Evolutionary conservation across 1,140 invertebrate species (phyloP).

Genomic region (Drosophila gunungcola): DNA sequence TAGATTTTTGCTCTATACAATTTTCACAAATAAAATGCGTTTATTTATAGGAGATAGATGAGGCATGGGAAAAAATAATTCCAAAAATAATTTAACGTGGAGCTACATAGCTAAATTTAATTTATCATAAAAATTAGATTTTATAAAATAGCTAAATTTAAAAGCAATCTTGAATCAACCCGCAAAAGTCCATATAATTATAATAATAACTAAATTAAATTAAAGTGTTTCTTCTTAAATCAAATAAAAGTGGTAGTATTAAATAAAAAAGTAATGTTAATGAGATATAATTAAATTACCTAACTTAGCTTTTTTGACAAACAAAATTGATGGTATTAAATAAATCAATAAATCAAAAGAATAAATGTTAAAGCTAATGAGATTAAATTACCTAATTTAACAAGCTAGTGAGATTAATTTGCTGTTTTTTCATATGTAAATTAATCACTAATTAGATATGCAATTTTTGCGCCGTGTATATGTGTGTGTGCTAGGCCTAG

Average conservation of each 20-base stretch:
- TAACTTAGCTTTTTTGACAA: too few relatives aligned
- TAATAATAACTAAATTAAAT: too few relatives aligned
- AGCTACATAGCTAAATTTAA: not conserved
- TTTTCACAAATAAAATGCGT: not conserved
- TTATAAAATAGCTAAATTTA: too few relatives aligned
- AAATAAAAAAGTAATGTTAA: too few relatives aligned
- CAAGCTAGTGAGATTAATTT: not conserved
- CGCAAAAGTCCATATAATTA: too few relatives aligned
- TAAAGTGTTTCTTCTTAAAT: too few relatives aligned
- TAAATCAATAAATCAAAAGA: constrained; percentile 1
- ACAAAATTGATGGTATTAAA: not conserved
- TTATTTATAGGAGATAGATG: constrained; percentile 6
- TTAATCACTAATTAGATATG: not conserved
- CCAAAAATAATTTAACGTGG: constrained; percentile 1
- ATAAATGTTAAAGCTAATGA: not conserved
- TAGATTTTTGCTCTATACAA: too few relatives aligned
- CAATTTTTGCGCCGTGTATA: constrained; percentile 14
- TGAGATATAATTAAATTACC: too few relatives aligned
- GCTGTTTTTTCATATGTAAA: not conserved
- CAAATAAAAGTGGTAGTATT: too few relatives aligned
- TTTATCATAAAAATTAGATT: too few relatives aligned
- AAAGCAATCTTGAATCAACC: too few relatives aligned
- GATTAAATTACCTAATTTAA: not conserved
- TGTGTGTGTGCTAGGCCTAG: constrained; percentile 11
- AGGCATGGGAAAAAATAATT: constrained; percentile 19